Evolutionary conservation across 2,888 invertebrate species (phyloP).

Genomic region (Eristalis pertinax): DNA sequence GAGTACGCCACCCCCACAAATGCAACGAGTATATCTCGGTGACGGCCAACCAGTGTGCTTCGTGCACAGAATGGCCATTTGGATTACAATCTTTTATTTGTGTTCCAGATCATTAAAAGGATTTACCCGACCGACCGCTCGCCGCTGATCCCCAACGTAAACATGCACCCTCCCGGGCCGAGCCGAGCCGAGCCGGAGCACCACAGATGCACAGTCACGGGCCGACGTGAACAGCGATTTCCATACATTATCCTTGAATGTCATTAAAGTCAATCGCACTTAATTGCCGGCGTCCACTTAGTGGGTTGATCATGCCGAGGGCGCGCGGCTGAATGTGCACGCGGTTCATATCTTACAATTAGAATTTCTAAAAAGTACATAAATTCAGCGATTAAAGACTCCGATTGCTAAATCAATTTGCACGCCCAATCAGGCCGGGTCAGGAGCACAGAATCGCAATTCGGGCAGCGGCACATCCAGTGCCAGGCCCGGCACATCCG

Average conservation of each 20-base stretch:
- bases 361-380: slow-evolving; percentile 55
- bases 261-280: slow-evolving; percentile 62
- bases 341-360: slow-evolving; percentile 24
- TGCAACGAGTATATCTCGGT: background rate
- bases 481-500: background rate
- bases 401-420: slow-evolving; percentile 61
- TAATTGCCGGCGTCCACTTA: slow-evolving; percentile 33
- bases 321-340: background rate
- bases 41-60: slow-evolving; percentile 2
- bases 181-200: background rate
- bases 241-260: slow-evolving; percentile 64
- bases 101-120: slow-evolving; percentile 65
- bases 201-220: background rate
- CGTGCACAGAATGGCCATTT: slow-evolving; percentile 37
- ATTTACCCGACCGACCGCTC: slow-evolving; percentile 30
- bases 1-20: background rate
- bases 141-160: slow-evolving; percentile 10
- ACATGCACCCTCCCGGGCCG: background rate
- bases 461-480: background rate
- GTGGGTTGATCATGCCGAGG: background rate
- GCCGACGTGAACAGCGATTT: slow-evolving; percentile 32
- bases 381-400: slow-evolving; percentile 60
- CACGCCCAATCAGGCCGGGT: background rate
- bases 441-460: slow-evolving; percentile 8
- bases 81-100: slow-evolving; percentile 46